Evolutionary conservation across 2,888 invertebrate species (phyloP).

Genomic region (Leucoma salicis): DNA sequence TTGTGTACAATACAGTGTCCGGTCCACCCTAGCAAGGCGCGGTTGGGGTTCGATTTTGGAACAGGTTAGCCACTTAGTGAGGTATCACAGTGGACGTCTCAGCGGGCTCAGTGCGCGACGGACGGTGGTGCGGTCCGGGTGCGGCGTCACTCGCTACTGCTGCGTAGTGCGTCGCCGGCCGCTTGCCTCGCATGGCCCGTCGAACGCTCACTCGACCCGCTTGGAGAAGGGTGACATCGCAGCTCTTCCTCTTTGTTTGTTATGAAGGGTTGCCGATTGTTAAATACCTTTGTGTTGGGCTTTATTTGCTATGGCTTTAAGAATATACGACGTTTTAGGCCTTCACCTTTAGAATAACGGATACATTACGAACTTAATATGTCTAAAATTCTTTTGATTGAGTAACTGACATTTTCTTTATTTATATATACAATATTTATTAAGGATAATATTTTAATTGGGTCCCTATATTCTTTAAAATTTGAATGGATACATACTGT

Average conservation of each 20-base stretch:
- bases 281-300: conserved; percentile 40
- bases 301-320: conserved; percentile 34
- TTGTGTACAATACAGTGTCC: conserved; percentile 67
- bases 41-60: conserved; percentile 47
- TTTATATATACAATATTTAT: too few relatives aligned
- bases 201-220: conserved; percentile 51
- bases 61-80: conserved; percentile 44
- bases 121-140: conserved; percentile 73
- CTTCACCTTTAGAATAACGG: neutral
- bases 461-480: too few relatives aligned
- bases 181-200: conserved; percentile 50
- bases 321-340: neutral
- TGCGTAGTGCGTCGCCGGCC: conserved; percentile 44
- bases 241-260: conserved; percentile 65
- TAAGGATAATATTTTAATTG: too few relatives aligned
- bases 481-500: too few relatives aligned
- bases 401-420: neutral
- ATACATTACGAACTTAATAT: neutral
- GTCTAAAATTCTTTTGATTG: neutral
- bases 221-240: conserved; percentile 75
- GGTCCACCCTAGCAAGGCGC: conserved; percentile 49
- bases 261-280: conserved; percentile 62
- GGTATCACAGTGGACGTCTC: conserved; percentile 13
- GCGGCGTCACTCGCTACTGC: conserved; percentile 74
- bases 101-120: conserved; percentile 45